Conservation (phyloP, 2,797 vertebrate genomes). For the Poeciliopsis turneri region DNA sequence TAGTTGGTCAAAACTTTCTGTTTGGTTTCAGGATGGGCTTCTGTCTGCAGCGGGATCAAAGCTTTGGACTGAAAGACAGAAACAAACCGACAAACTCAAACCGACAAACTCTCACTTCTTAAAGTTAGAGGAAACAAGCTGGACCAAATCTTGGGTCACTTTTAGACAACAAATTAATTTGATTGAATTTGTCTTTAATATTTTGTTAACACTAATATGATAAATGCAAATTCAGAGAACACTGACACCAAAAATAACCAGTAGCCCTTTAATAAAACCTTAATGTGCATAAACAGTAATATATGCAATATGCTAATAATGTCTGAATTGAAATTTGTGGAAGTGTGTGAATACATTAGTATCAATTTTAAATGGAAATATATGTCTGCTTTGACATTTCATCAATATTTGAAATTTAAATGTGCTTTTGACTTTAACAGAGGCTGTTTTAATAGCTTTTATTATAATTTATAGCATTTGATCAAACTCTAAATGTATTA, state of each 20-base stretch:
- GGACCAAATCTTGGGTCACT: neutral
- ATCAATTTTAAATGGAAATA: constrained; percentile 41
- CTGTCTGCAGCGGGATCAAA: constrained; percentile 97
- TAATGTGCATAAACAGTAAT: neutral
- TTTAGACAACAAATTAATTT: constrained; percentile 7
- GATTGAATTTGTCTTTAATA: neutral
- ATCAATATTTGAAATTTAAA: constrained; percentile 60
- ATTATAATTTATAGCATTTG: neutral
- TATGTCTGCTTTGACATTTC: constrained; percentile 7
- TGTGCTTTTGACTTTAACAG: constrained; percentile 11
- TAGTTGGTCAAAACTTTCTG: constrained; percentile 99
- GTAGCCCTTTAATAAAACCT: constrained; percentile 1
- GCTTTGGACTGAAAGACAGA: constrained; percentile 91
- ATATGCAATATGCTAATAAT: constrained; percentile 4
- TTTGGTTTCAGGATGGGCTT: constrained; percentile 98
- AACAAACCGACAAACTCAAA: constrained; percentile 21
- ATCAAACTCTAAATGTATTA: neutral
- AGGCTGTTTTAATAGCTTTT: neutral
- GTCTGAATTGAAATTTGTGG: neutral
- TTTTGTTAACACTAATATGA: neutral
- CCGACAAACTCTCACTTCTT: neutral
- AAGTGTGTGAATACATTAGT: constrained; percentile 1
- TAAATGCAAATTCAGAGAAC: neutral
- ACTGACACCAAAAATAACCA: neutral
- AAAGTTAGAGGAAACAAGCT: neutral